phyloP scores from a whole-genome alignment of 2,888 invertebrate species.

The Torymus aiolomorphi region DNA sequence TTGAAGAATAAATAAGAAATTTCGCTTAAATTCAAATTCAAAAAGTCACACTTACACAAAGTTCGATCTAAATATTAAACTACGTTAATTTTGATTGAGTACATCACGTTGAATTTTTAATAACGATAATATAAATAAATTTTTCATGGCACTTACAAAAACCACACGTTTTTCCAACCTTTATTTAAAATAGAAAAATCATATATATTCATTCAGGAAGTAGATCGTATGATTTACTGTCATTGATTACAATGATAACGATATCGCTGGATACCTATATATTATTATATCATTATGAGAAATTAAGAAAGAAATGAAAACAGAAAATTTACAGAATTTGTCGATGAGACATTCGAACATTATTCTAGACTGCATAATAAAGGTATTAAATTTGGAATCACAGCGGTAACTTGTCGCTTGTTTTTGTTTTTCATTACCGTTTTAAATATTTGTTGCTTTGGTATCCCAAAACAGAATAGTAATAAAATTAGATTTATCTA shows the following conservation, averaged over 20 bases:
- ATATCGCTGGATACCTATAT: neutral
- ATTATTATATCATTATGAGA: neutral
- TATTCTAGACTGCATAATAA: no score
- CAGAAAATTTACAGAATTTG: no score
- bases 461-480: conserved; percentile 1
- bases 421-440: no score
- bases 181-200: conserved; percentile 19
- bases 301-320: no score
- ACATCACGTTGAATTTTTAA: conserved; percentile 45
- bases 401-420: no score
- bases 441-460: conserved; percentile 21
- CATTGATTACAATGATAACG: conserved; percentile 43
- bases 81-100: conserved; percentile 52
- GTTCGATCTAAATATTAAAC: conserved; percentile 1
- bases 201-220: neutral
- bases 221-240: conserved; percentile 30
- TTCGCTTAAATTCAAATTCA: conserved; percentile 8
- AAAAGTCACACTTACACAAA: conserved; percentile 18
- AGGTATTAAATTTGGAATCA: no score
- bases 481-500: neutral
- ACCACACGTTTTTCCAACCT: conserved; percentile 50
- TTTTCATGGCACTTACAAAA: conserved; percentile 68
- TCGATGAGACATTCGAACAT: no score
- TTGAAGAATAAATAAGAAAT: neutral
- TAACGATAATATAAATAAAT: conserved; percentile 59